Evolutionary conservation across 2,797 vertebrate genomes (phyloP), one percentile per base, ranked within the genome.

Genomic region (Siniperca undulata): DNA sequence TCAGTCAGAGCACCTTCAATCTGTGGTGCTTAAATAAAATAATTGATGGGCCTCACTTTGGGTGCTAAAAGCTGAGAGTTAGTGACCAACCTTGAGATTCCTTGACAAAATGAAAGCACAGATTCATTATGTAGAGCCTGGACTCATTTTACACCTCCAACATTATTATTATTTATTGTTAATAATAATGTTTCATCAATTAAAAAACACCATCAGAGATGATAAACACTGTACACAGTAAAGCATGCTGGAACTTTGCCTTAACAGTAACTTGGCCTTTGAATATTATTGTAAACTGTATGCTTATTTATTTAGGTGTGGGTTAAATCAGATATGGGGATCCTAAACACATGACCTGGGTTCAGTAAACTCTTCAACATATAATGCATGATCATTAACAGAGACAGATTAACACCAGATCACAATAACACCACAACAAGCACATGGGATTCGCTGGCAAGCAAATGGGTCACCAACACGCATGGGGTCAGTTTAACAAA

Each of bases 391-490:
- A 24, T 70, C 20, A 69, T 48, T 78, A 44, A 81, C 44, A 77
- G 22, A 68, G 36, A 84, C 71, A 72, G 56, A 70, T 74, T 52
- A 55, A 78, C 78, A 85, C 40, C 61, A 81, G 55, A 84, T 74
- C 62, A 89, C 88, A 84, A 38, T 22, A 80, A 87, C 85, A 87
- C 66, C 68, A 89, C 70, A 71, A 71, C 80, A 88, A 87, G 81
- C 85, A 90, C 22, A 84, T 70, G 70, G 74, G 69, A 81, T 66
- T 71, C 5, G 22, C 66, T 66, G 60, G 81, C 91, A 90, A 77
- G 88, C 86, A 88, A 74, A 87, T 87, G 82, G 77, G 42, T 87
- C 69, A 88, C 87, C 88, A 71, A 84, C 71, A 90, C 82, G 44
- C 48, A 79, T 78, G 75, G 40, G 27, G 13, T 78, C 60, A 9